Evolutionary conservation across 2,113 vertebrate genomes (phyloP).

Genomic region (Prunella himalayana): DNA sequence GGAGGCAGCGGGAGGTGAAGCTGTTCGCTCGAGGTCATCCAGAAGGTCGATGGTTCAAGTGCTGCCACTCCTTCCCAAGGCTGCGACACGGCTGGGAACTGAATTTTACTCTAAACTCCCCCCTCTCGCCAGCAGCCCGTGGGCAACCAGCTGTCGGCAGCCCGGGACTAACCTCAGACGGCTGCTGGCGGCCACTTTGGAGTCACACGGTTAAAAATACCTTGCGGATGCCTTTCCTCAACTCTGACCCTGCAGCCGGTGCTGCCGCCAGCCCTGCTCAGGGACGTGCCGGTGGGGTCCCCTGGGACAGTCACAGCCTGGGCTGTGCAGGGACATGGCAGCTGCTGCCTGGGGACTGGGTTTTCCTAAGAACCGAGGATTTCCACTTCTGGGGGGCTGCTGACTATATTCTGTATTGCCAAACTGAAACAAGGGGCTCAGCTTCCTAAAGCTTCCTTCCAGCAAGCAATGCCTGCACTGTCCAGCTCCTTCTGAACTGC

Average conservation of each 20-base stretch:
- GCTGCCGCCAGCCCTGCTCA: neutral
- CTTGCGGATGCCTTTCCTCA: slow-evolving; percentile 22
- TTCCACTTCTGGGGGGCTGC: neutral
- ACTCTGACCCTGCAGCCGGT: neutral
- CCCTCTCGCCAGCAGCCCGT: neutral
- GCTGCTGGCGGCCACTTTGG: neutral
- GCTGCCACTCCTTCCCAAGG: neutral
- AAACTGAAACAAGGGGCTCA: neutral
- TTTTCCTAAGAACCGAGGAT: neutral
- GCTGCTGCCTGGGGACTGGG: neutral
- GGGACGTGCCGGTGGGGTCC: accelerated
- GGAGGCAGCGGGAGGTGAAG: slow-evolving; percentile 4
- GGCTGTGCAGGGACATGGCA: neutral
- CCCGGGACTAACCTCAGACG: neutral
- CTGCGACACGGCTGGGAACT: neutral
- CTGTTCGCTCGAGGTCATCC: neutral
- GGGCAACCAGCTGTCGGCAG: neutral
- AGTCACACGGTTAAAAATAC: slow-evolving; percentile 44
- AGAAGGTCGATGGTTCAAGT: slow-evolving; percentile 4
- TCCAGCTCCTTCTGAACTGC: neutral
- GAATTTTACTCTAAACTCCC: neutral
- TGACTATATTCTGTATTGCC: neutral
- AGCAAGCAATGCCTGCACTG: accelerated
- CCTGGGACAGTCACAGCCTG: neutral
- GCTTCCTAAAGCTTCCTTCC: neutral